Percentiles rank a stretch among this genome's conserved stretches.
Evolutionary conservation across 2,888 invertebrate genomes (phyloP).

Genomic region (Cataglyphis cursor): DNA sequence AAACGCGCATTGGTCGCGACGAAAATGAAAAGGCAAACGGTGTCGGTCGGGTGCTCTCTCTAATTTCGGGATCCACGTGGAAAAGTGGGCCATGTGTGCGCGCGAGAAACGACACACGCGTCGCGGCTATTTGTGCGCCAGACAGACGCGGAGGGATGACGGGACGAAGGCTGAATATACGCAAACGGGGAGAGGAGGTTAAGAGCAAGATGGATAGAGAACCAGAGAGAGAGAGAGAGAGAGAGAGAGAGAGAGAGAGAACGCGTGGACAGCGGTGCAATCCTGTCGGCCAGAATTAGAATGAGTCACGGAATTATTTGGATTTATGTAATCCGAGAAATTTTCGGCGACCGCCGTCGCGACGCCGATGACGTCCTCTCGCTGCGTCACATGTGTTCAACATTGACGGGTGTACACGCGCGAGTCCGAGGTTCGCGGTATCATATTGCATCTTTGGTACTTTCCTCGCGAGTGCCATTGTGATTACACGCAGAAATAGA

Average conservation of each 20-base stretch:
- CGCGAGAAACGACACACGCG: slow-evolving; percentile 72
- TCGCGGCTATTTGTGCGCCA: slow-evolving; percentile 78
- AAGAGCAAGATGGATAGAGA: slow-evolving; percentile 16
- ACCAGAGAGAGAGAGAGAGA: slow-evolving; percentile 5
- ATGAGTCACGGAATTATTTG: slow-evolving; percentile 75
- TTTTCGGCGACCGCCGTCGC: slow-evolving; percentile 64
- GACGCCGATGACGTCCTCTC: slow-evolving; percentile 58
- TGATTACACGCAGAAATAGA: slow-evolving; percentile 27
- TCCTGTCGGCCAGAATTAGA: slow-evolving; percentile 73
- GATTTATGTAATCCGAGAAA: slow-evolving; percentile 80
- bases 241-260: not conserved
- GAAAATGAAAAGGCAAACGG: slow-evolving; percentile 60
- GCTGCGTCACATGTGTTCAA: slow-evolving; percentile 57
- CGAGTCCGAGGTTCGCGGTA: slow-evolving; percentile 46
- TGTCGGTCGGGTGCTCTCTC: slow-evolving; percentile 53
- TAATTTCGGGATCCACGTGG: slow-evolving; percentile 64
- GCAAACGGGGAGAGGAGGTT: slow-evolving; percentile 24
- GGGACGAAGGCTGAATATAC: slow-evolving; percentile 33
- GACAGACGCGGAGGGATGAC: slow-evolving; percentile 66
- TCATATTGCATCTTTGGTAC: slow-evolving; percentile 65
- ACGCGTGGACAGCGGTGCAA: slow-evolving; percentile 64
- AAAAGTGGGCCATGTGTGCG: slow-evolving; percentile 72
- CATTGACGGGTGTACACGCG: slow-evolving; percentile 8
- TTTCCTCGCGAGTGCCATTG: not conserved
- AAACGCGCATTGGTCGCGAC: slow-evolving; percentile 34